phyloP scores from a whole-genome alignment of 2,888 invertebrate species.

The Aporophyla lueneburgensis region DNA sequence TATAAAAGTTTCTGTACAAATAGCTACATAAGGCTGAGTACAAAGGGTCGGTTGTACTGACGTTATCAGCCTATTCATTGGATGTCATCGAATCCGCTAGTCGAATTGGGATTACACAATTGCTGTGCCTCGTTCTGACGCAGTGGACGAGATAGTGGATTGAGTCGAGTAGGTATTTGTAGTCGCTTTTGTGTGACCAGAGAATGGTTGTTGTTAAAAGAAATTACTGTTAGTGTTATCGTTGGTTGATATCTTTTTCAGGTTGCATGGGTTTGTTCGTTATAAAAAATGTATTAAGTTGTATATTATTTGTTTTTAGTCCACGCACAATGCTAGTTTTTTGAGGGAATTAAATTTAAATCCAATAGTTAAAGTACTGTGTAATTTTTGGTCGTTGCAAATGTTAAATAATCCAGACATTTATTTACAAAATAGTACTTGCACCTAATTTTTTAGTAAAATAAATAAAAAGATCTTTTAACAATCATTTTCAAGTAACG shows the following conservation, averaged over 20 bases:
- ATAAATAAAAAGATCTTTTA: too few relatives aligned
- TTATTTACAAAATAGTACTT: too few relatives aligned
- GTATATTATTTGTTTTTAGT: neutral
- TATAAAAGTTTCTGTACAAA: conserved; percentile 64
- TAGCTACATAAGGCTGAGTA: conserved; percentile 53
- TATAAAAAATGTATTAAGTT: neutral
- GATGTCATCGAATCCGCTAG: conserved; percentile 76
- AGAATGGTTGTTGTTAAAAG: conserved; percentile 46
- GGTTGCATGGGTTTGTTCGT: conserved; percentile 6
- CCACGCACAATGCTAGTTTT: too few relatives aligned
- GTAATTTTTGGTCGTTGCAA: neutral
- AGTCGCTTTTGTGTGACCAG: conserved; percentile 34
- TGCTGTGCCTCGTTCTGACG: conserved; percentile 69
- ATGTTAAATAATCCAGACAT: neutral
- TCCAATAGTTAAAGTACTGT: too few relatives aligned
- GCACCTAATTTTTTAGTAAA: too few relatives aligned
- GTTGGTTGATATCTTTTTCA: conserved; percentile 34
- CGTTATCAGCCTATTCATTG: conserved; percentile 72
- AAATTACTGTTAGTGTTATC: conserved; percentile 43
- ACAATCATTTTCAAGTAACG: too few relatives aligned
- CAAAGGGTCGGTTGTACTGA: conserved; percentile 68
- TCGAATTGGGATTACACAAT: conserved; percentile 75
- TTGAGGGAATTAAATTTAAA: neutral
- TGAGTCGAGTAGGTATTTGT: conserved; percentile 50
- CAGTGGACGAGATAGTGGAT: conserved; percentile 50